Conservation (phyloP, 1,140 invertebrate species). For the Scaptomyza graminum region DNA sequence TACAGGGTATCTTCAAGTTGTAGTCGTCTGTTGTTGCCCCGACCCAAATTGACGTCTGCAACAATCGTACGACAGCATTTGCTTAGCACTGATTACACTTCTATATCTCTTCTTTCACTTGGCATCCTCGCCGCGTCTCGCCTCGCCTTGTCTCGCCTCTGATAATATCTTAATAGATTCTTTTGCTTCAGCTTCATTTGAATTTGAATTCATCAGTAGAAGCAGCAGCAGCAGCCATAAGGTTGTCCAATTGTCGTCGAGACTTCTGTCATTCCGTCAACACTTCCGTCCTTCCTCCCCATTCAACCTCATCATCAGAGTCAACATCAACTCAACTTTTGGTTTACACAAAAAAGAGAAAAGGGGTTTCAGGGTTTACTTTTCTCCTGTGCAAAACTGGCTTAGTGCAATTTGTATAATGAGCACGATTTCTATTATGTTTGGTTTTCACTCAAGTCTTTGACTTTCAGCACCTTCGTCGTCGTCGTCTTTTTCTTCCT, state of each 20-base stretch:
- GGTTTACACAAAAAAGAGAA: neutral
- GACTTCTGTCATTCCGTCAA: slow-evolving; percentile 63
- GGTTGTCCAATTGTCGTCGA: too few species aligned
- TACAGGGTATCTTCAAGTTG: neutral
- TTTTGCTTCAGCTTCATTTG: slow-evolving; percentile 71
- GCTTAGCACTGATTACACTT: slow-evolving; percentile 59
- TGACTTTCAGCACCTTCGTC: slow-evolving; percentile 78
- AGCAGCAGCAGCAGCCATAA: too few species aligned
- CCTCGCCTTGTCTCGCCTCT: slow-evolving; percentile 31
- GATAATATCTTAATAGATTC: slow-evolving; percentile 81
- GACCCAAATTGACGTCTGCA: slow-evolving; percentile 72
- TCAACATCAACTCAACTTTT: slow-evolving; percentile 22
- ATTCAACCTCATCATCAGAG: neutral
- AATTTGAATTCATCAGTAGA: slow-evolving; percentile 65
- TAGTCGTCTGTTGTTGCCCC: slow-evolving; percentile 15
- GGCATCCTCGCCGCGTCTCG: neutral
- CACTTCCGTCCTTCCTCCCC: slow-evolving; percentile 1
- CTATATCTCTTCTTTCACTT: neutral
- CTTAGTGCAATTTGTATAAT: slow-evolving; percentile 77
- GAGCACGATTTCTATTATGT: slow-evolving; percentile 62
- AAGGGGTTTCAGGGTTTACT: slow-evolving; percentile 27
- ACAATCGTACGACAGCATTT: slow-evolving; percentile 61
- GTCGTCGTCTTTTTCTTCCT: slow-evolving; percentile 27
- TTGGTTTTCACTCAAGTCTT: slow-evolving; percentile 60
- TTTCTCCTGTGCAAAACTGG: slow-evolving; percentile 14